Conservation (phyloP, 2,797 vertebrate genomes). For the Enteromius anoplus region DNA sequence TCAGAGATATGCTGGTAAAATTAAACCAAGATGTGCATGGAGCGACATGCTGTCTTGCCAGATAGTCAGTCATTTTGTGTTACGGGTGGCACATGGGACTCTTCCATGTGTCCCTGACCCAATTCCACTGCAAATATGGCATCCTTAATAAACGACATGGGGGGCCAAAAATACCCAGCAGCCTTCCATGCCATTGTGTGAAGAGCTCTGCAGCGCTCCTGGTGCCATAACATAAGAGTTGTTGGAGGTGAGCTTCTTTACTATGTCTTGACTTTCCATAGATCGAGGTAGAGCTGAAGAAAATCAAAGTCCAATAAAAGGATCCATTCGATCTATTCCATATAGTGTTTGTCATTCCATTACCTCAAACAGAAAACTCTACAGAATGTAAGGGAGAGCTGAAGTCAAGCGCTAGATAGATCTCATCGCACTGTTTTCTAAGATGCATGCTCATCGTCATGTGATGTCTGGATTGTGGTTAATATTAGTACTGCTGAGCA, state of each 20-base stretch:
- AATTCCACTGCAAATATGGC: not conserved
- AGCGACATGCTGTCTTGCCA: slow-evolving; percentile 17
- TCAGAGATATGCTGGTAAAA: slow-evolving; percentile 2
- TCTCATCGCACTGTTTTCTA: slow-evolving; percentile 17
- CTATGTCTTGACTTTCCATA: not conserved
- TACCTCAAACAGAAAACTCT: slow-evolving; percentile 29
- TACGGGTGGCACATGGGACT: slow-evolving; percentile 11
- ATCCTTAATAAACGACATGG: not conserved
- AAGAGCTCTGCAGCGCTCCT: slow-evolving; percentile 28
- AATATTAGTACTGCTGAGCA: slow-evolving; percentile 32
- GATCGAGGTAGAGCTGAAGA: not conserved
- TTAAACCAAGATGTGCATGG: not conserved
- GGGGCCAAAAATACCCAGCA: slow-evolving; percentile 10
- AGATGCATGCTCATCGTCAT: slow-evolving; percentile 47
- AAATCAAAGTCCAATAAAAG: slow-evolving; percentile 4
- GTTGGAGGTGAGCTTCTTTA: slow-evolving; percentile 25
- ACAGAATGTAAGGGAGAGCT: slow-evolving; percentile 27
- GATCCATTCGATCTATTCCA: slow-evolving; percentile 13
- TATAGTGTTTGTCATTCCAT: slow-evolving; percentile 41
- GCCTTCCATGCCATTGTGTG: slow-evolving; percentile 5
- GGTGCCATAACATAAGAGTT: slow-evolving; percentile 40
- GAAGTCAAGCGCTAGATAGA: slow-evolving; percentile 7
- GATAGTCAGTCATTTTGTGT: slow-evolving; percentile 11
- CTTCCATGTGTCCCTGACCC: not conserved
- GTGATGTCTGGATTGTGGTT: slow-evolving; percentile 43